These are phyloP conservation scores for Andricus curvator DNA, from an alignment of 2,888 invertebrate species.

Conservation along the genomic window DNA sequence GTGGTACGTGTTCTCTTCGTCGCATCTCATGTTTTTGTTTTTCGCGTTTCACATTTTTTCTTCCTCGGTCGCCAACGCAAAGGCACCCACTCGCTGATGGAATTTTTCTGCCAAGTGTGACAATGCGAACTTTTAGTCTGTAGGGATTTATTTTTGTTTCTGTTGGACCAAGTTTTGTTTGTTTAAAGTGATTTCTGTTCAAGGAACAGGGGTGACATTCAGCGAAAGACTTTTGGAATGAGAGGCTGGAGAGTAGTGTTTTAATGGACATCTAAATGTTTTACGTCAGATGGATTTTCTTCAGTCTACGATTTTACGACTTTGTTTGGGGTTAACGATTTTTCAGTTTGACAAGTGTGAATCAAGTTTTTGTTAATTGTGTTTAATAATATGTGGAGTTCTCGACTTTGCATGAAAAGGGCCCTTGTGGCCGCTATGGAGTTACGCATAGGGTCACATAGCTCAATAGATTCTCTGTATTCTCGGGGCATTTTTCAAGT, in stretches of 20 bases:
- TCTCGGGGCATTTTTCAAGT: too few relatives aligned
- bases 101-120: slow-evolving; percentile 1
- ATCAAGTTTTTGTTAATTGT: background rate
- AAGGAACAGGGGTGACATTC: too few relatives aligned
- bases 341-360: background rate
- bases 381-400: too few relatives aligned
- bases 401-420: too few relatives aligned
- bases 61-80: slow-evolving; percentile 27
- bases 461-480: too few relatives aligned
- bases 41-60: slow-evolving; percentile 12
- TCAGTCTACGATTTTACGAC: background rate
- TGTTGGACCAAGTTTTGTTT: slow-evolving; percentile 10
- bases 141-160: background rate
- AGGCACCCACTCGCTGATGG: background rate
- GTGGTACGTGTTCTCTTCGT: slow-evolving; percentile 16
- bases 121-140: background rate
- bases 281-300: background rate
- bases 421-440: too few relatives aligned
- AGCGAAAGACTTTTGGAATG: too few relatives aligned
- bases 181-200: background rate
- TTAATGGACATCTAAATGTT: background rate
- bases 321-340: background rate
- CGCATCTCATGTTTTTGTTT: background rate
- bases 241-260: too few relatives aligned
- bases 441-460: too few relatives aligned